phyloP scores from a whole-genome alignment of 2,797 vertebrate species.

The Trachurus trachurus region DNA sequence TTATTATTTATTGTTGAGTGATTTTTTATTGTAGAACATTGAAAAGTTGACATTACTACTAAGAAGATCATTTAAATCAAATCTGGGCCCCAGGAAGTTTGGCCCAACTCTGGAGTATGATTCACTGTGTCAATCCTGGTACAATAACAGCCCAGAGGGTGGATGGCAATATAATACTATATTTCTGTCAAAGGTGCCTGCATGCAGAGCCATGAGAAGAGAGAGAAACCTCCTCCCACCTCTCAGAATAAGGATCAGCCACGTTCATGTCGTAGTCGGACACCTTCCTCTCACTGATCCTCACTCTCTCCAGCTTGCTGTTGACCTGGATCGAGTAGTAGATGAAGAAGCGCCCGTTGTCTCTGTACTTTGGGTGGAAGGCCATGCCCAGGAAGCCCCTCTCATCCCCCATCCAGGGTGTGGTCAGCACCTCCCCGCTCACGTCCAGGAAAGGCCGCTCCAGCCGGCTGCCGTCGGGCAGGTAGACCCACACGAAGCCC shows the following conservation, averaged over 20 bases:
- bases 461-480: slow-evolving; percentile 86
- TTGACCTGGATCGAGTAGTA: slow-evolving; percentile 87
- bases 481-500: slow-evolving; percentile 90
- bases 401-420: slow-evolving; percentile 89
- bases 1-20: too few species aligned
- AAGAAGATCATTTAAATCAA: too few species aligned
- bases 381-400: slow-evolving; percentile 91
- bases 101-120: neutral
- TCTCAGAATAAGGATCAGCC: slow-evolving; percentile 88
- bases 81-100: too few species aligned
- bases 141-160: too few species aligned
- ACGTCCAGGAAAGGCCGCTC: slow-evolving; percentile 90
- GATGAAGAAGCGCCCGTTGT: slow-evolving; percentile 89
- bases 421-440: slow-evolving; percentile 86
- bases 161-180: neutral
- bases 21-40: too few species aligned
- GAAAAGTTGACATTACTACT: too few species aligned
- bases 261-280: slow-evolving; percentile 85
- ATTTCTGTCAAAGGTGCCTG: slow-evolving; percentile 10
- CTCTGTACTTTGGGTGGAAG: slow-evolving; percentile 87
- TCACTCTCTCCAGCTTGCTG: slow-evolving; percentile 84
- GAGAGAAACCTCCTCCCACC: slow-evolving; percentile 67
- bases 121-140: neutral
- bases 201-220: slow-evolving; percentile 10
- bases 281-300: slow-evolving; percentile 90